Percentiles rank a stretch among this genome's conserved stretches.
phyloP scores from a whole-genome alignment of 2,113 vertebrate species.

The Hypocryptadius cinnamomeus region DNA sequence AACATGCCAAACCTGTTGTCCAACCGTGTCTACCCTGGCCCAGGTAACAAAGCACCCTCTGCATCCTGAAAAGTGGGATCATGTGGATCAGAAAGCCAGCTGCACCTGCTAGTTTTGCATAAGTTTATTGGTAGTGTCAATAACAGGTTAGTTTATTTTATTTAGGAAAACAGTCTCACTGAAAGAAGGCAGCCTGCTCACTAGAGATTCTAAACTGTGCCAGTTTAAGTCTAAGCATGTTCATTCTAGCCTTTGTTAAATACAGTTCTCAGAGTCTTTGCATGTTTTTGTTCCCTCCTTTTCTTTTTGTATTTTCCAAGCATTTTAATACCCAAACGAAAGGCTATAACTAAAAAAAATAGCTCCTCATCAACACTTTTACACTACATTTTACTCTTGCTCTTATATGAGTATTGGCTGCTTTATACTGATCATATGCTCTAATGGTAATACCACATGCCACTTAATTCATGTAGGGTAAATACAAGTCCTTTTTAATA shows the following conservation, averaged over 20 bases:
- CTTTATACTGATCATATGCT: not conserved
- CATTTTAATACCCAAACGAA: not conserved
- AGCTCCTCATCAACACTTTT: not conserved
- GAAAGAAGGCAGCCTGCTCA: not conserved
- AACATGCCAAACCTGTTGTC: conserved; percentile 72
- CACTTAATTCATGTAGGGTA: not conserved
- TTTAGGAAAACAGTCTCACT: not conserved
- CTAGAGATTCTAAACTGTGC: too few species aligned
- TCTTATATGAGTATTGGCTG: not conserved
- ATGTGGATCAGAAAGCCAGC: not conserved
- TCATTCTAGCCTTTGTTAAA: not conserved
- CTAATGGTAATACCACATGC: not conserved
- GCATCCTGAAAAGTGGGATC: not conserved
- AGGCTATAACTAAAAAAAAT: not conserved
- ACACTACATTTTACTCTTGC: not conserved
- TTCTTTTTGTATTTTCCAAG: not conserved
- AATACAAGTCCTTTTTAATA: not conserved
- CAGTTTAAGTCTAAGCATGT: not conserved
- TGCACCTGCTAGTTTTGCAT: not conserved
- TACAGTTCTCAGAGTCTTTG: not conserved
- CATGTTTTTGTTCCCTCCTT: not conserved
- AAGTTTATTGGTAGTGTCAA: not conserved
- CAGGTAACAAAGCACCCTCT: conserved; percentile 49
- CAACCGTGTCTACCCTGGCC: conserved; percentile 73
- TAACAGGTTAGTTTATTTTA: not conserved